Percentiles rank a stretch among this genome's conserved stretches.
These are phyloP conservation scores for Zonotrichia leucophrys DNA, from an alignment of 2,113 vertebrate genomes.

Conservation along the genomic window DNA sequence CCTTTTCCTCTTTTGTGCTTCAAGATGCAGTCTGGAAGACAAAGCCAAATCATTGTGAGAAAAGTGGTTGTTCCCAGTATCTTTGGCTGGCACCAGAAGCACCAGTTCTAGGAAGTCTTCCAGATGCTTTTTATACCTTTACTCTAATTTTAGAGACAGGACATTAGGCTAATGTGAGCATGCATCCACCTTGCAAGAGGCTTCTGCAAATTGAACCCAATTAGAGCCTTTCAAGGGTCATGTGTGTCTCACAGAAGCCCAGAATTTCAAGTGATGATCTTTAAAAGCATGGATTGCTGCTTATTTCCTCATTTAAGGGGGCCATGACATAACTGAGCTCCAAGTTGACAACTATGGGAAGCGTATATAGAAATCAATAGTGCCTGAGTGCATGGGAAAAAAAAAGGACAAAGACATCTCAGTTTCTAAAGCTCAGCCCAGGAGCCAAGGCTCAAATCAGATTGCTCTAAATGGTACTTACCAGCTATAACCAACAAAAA, in stretches of 20 bases:
- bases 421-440: neutral
- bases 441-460: neutral
- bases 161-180: neutral
- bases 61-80: constrained; percentile 15
- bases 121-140: constrained; percentile 4
- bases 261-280: neutral
- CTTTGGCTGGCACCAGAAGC: neutral
- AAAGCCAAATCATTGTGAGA: neutral
- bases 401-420: neutral
- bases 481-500: neutral
- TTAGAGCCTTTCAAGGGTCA: neutral
- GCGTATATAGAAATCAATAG: neutral
- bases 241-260: neutral
- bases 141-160: constrained; percentile 34
- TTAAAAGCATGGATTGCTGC: neutral
- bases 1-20: constrained; percentile 2
- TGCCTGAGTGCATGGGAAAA: neutral
- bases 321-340: neutral
- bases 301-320: neutral
- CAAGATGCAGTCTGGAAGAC: neutral
- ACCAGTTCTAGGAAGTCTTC: constrained; percentile 33
- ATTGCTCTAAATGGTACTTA: neutral
- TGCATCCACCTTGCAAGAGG: neutral
- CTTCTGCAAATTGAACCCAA: neutral
- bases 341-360: neutral